Conservation (phyloP, 2,888 invertebrate species). For the Chrysolina oricalcia region DNA sequence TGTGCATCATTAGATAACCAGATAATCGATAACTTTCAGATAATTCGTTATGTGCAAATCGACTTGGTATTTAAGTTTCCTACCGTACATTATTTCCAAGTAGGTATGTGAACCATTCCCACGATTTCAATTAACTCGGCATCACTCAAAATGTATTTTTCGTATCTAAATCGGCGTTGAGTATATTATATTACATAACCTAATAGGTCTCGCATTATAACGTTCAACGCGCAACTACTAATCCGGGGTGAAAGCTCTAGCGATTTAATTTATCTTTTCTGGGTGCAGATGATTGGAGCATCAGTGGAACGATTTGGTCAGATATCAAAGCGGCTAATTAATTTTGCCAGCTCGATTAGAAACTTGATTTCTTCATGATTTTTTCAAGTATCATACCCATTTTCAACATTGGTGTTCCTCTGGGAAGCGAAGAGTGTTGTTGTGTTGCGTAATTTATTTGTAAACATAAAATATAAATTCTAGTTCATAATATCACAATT, state of each 20-base stretch:
- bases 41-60: background rate
- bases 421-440: background rate
- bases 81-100: conserved; percentile 15
- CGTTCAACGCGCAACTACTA: background rate
- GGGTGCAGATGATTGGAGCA: background rate
- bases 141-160: conserved; percentile 15
- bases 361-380: no score
- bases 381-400: no score
- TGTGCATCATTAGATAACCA: conserved; percentile 20
- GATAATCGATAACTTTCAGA: conserved; percentile 6
- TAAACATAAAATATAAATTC: no score
- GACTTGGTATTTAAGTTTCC: background rate
- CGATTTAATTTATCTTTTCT: background rate
- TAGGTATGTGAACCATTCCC: conserved; percentile 8
- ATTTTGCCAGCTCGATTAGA: background rate
- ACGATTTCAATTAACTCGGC: conserved; percentile 33
- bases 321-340: background rate
- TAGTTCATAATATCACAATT: no score
- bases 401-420: background rate
- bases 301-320: background rate
- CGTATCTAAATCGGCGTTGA: conserved; percentile 2
- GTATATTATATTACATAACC: background rate
- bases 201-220: conserved; percentile 10
- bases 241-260: conserved; percentile 3
- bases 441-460: background rate